A percentile compares a stretch with the other conserved stretches of the same genome.
These are phyloP conservation scores for Hemithea aestivaria DNA, from an alignment of 2,888 invertebrate genomes.

Conservation along the genomic window DNA sequence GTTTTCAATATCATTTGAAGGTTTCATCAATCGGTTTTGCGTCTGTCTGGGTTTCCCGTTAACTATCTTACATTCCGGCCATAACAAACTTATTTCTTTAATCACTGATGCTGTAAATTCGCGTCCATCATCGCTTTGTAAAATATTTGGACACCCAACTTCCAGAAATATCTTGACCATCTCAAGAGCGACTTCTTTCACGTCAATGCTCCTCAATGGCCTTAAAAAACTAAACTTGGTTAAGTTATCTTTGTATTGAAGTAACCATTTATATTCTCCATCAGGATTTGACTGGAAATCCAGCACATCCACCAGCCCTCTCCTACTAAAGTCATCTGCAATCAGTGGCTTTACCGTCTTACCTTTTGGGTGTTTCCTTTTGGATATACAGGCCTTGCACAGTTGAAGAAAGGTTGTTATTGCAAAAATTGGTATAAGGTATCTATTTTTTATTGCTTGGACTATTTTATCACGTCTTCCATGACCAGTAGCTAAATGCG, in stretches of 20 bases:
- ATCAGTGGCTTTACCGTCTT: conserved; percentile 34
- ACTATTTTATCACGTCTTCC: conserved; percentile 33
- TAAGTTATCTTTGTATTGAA: conserved; percentile 38
- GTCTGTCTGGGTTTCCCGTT: conserved; percentile 23
- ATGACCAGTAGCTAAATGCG: conserved; percentile 29
- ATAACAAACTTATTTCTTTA: conserved; percentile 23
- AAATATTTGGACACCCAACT: conserved; percentile 22
- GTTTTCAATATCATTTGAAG: conserved; percentile 28
- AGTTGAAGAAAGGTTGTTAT: conserved; percentile 25
- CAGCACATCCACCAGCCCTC: conserved; percentile 38
- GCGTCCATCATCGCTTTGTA: conserved; percentile 18
- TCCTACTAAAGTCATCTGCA: conserved; percentile 32
- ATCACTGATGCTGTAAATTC: conserved; percentile 24
- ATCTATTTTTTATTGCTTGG: conserved; percentile 24
- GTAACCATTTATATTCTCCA: conserved; percentile 38
- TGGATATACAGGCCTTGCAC: conserved; percentile 26
- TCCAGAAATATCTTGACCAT: conserved; percentile 31
- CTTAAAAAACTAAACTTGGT: conserved; percentile 38
- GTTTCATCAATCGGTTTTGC: conserved; percentile 23
- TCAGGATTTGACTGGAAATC: conserved; percentile 28
- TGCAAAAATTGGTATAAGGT: conserved; percentile 23
- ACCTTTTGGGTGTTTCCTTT: conserved; percentile 23
- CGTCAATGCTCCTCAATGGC: conserved; percentile 31
- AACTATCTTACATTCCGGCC: conserved; percentile 28
- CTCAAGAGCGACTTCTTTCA: conserved; percentile 35